phyloP scores from a whole-genome alignment of 2,888 invertebrate species.

The Tipula unca region DNA sequence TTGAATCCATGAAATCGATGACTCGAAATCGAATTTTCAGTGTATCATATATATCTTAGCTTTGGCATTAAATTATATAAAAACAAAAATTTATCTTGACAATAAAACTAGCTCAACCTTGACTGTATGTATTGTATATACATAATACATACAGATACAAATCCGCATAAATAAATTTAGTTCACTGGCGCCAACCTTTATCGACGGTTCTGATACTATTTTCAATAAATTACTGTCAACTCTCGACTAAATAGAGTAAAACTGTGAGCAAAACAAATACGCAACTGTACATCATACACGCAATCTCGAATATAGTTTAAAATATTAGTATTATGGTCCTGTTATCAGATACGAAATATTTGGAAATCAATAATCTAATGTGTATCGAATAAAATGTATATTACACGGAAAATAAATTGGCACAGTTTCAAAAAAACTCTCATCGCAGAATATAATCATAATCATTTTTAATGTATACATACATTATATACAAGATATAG shows the following conservation, averaged over 20 bases:
- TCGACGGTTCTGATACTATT: not conserved
- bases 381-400: not conserved
- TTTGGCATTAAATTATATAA: not conserved
- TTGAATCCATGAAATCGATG: too few relatives aligned
- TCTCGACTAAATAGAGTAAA: not conserved
- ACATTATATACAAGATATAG: not conserved
- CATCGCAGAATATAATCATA: not conserved
- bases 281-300: not conserved
- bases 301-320: not conserved
- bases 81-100: not conserved
- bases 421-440: constrained; percentile 8
- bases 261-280: not conserved
- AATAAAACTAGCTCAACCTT: not conserved
- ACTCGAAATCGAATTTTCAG: too few relatives aligned
- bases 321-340: not conserved
- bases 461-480: not conserved
- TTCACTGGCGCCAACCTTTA: not conserved
- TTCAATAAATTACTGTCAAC: not conserved
- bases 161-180: not conserved
- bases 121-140: too few relatives aligned
- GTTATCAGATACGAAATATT: not conserved
- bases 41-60: too few relatives aligned
- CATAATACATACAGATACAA: too few relatives aligned
- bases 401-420: not conserved
- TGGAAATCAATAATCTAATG: not conserved